Conservation (phyloP, 2,888 invertebrate genomes). For the Slavum lentiscoides region DNA sequence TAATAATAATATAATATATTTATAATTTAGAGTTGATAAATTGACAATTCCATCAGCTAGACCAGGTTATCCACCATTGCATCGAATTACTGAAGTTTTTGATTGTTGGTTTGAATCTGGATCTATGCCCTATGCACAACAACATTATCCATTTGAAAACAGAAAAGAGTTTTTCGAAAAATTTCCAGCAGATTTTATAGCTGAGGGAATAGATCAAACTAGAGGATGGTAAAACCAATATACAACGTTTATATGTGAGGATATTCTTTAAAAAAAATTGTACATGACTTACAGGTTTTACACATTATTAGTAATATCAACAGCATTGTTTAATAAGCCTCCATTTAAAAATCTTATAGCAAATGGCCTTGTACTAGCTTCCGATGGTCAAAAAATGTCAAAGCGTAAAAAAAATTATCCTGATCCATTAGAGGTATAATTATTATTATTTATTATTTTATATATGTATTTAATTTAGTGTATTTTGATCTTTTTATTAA, state of each 20-base stretch:
- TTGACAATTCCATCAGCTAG: conserved; percentile 88
- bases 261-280: neutral
- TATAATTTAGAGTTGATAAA: conserved; percentile 73
- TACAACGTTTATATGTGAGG: neutral
- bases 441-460: neutral
- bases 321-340: conserved; percentile 91
- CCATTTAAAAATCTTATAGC: conserved; percentile 98
- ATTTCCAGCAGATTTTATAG: conserved; percentile 99
- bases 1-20: neutral
- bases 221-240: conserved; percentile 75
- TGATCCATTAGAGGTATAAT: conserved; percentile 78
- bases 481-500: neutral
- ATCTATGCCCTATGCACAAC: conserved; percentile 97
- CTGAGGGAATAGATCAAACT: conserved; percentile 98
- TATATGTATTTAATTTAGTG: neutral
- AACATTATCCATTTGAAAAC: conserved; percentile 95
- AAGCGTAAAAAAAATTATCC: conserved; percentile 99
- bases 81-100: conserved; percentile 90
- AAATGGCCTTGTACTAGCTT: conserved; percentile 92
- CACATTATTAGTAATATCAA: conserved; percentile 94
- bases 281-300: conserved; percentile 70
- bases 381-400: conserved; percentile 99
- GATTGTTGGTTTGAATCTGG: conserved; percentile 99
- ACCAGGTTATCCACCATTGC: conserved; percentile 80
- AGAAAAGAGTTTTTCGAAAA: conserved; percentile 82